A percentile compares a stretch with the other conserved stretches of the same genome.
phyloP scores from a whole-genome alignment of 2,113 vertebrate species.

The Psophia crepitans region DNA sequence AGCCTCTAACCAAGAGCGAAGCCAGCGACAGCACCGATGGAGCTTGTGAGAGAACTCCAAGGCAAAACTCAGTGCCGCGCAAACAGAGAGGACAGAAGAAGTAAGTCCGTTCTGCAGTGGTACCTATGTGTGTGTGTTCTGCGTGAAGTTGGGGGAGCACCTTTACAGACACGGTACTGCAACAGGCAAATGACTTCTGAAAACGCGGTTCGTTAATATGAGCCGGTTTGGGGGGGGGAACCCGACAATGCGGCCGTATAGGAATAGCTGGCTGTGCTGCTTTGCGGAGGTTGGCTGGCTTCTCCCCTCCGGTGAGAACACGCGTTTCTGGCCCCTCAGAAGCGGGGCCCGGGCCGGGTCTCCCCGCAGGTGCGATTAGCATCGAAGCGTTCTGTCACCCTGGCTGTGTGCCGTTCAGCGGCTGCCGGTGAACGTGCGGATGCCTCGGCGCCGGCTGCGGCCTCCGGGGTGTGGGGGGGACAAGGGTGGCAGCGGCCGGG shows the following conservation, averaged over 20 bases:
- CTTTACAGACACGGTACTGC: neutral
- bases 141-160: neutral
- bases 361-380: rapidly evolving
- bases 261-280: neutral
- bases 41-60: constrained; percentile 72
- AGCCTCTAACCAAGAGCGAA: constrained; percentile 80
- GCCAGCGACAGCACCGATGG: constrained; percentile 78
- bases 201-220: neutral
- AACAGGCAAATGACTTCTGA: neutral
- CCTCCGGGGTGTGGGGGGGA: too few species aligned
- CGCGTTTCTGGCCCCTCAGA: neutral
- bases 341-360: neutral
- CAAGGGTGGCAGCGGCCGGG: neutral
- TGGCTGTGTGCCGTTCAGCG: neutral
- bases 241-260: rapidly evolving
- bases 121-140: too few species aligned
- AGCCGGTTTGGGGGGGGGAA: neutral
- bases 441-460: neutral
- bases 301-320: neutral
- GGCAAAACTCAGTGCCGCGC: constrained; percentile 69
- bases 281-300: neutral
- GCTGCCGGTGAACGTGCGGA: neutral
- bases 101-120: constrained; percentile 77
- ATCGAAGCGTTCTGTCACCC: too few species aligned
- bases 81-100: constrained; percentile 78